Evolutionary conservation across 2,113 vertebrate genomes (phyloP).

Genomic region (Miniopterus natalensis): DNA sequence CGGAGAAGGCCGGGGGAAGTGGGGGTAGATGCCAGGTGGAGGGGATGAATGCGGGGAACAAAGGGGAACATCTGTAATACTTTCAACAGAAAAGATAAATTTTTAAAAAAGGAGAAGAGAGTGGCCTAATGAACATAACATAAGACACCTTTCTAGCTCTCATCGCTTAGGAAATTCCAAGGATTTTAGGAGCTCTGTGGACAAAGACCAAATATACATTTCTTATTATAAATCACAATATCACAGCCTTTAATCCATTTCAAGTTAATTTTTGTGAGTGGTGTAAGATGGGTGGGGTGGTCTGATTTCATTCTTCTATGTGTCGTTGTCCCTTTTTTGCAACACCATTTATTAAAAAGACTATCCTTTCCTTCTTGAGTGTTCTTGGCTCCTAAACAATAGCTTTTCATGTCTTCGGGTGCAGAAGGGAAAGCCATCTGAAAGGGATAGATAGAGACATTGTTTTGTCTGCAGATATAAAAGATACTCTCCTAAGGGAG

Average conservation of each 20-base stretch:
- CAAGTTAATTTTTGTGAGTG: conserved; percentile 12
- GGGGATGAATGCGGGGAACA: no score
- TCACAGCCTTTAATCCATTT: not conserved
- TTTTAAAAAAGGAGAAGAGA: not conserved
- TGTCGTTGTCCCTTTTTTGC: not conserved
- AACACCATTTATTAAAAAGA: not conserved
- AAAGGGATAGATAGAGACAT: not conserved
- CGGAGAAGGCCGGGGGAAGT: no score
- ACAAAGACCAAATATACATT: not conserved
- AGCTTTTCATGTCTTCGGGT: not conserved
- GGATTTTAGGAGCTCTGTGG: not conserved
- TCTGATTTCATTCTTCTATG: not conserved
- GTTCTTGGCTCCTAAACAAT: not conserved
- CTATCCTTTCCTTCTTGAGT: not conserved
- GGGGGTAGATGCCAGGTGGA: no score
- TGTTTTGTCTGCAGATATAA: not conserved
- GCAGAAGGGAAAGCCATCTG: not conserved
- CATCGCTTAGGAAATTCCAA: not conserved
- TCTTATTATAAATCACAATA: not conserved
- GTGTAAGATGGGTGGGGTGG: not conserved
- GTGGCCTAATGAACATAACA: not conserved
- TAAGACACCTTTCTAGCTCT: not conserved
- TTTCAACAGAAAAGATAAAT: no score
- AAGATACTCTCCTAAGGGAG: not conserved
- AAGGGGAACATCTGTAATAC: no score